Percentiles rank a stretch among this genome's conserved stretches.
These are phyloP conservation scores for Sminthurinus aureus DNA, from an alignment of 2,888 invertebrate genomes.

Conservation along the genomic window DNA sequence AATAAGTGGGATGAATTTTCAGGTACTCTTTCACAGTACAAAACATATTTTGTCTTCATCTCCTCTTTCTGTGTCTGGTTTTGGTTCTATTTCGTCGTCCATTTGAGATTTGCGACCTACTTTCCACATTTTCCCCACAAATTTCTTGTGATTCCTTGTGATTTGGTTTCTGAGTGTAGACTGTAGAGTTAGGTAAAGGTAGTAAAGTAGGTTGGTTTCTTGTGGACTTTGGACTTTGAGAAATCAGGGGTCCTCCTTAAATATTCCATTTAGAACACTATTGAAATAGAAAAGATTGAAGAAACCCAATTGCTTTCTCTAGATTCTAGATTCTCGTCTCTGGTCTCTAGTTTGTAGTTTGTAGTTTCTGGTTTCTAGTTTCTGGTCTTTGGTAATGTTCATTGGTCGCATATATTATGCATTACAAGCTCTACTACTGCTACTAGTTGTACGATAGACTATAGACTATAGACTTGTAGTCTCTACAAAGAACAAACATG, in stretches of 20 bases:
- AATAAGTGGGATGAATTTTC: too few species aligned
- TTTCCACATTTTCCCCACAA: background rate
- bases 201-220: background rate
- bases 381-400: too few species aligned
- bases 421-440: too few species aligned
- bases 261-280: conserved; percentile 11
- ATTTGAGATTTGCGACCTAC: background rate
- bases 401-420: too few species aligned
- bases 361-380: too few species aligned
- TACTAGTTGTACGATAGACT: too few species aligned
- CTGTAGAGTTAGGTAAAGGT: background rate
- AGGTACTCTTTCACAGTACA: background rate
- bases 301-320: background rate
- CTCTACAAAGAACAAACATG: too few species aligned
- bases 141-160: background rate
- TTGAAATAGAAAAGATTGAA: conserved; percentile 5
- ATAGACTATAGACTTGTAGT: too few species aligned
- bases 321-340: too few species aligned
- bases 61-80: background rate
- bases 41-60: background rate
- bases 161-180: background rate
- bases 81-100: background rate
- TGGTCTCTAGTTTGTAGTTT: too few species aligned
- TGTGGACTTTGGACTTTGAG: background rate
- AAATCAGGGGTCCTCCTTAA: background rate